Conservation (phyloP, 1,140 invertebrate species). For the Palaemon carinicauda region DNA sequence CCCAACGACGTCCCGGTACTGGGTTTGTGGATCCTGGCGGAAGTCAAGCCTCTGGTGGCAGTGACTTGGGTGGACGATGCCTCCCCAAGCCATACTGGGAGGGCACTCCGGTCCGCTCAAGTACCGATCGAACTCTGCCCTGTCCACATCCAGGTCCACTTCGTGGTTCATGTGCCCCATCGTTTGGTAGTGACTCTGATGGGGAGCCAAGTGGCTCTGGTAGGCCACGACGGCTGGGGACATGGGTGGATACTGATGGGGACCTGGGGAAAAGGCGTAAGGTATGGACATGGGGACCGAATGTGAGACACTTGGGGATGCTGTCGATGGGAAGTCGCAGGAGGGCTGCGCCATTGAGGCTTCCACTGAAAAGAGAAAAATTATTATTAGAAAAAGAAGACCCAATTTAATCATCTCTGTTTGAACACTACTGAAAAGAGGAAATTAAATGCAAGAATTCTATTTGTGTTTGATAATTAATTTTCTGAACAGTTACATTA, state of each 20-base stretch:
- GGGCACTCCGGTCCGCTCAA: conserved; percentile 40
- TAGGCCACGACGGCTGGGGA: neutral
- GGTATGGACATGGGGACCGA: neutral
- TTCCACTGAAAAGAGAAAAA: conserved; percentile 10
- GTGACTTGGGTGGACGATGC: neutral
- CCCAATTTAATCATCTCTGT: too few species aligned
- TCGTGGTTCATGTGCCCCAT: conserved; percentile 28
- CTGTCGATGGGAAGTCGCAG: neutral
- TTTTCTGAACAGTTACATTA: neutral
- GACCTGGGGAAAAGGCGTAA: conserved; percentile 31
- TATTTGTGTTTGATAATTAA: neutral
- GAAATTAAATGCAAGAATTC: neutral
- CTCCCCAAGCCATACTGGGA: neutral
- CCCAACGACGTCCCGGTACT: conserved; percentile 13
- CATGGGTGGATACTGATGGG: conserved; percentile 22
- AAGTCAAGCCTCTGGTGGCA: conserved; percentile 27
- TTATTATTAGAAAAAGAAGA: neutral
- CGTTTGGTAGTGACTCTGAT: conserved; percentile 31
- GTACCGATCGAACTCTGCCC: conserved; percentile 41
- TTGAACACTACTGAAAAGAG: neutral
- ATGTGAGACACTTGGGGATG: neutral
- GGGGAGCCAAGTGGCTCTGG: neutral
- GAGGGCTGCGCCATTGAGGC: neutral
- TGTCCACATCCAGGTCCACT: conserved; percentile 42
- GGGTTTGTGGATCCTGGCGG: conserved; percentile 3